A percentile compares a stretch with the other conserved stretches of the same genome.
These are phyloP conservation scores for Malacosoma neustria DNA, from an alignment of 2,888 invertebrate species.

Conservation along the genomic window DNA sequence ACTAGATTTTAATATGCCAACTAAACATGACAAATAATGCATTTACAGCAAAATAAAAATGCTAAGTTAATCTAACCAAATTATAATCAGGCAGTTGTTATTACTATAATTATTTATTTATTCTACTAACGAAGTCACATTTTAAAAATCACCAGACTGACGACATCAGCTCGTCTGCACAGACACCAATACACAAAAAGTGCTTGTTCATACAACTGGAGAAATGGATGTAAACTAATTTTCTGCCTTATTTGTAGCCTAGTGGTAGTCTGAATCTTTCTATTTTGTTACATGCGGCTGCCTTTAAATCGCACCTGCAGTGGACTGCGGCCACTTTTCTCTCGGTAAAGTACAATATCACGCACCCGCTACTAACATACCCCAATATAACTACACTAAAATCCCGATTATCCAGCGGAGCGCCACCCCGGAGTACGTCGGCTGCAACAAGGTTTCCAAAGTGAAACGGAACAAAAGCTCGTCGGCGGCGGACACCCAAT, in stretches of 20 bases:
- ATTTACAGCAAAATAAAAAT: neutral
- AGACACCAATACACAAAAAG: neutral
- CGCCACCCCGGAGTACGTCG: slow-evolving; percentile 47
- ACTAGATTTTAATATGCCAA: neutral
- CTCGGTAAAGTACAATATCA: slow-evolving; percentile 82
- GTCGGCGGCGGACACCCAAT: slow-evolving; percentile 56
- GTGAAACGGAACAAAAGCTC: slow-evolving; percentile 70
- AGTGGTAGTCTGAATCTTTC: slow-evolving; percentile 53
- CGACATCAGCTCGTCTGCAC: neutral
- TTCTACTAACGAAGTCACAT: neutral
- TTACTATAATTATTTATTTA: neutral
- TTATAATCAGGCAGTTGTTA: neutral
- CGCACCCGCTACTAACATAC: slow-evolving; percentile 73
- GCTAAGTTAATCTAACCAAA: neutral
- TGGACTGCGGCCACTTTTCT: slow-evolving; percentile 78
- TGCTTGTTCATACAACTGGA: too few relatives aligned
- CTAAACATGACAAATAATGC: neutral
- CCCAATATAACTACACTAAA: slow-evolving; percentile 59
- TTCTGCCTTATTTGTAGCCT: neutral
- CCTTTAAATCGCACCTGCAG: slow-evolving; percentile 76
- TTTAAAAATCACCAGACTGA: neutral
- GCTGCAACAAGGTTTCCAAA: slow-evolving; percentile 43
- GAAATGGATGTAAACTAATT: too few relatives aligned
- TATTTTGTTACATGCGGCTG: slow-evolving; percentile 77
- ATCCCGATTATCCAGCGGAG: slow-evolving; percentile 45